These are phyloP conservation scores for Rhopalosiphum maidis DNA, from an alignment of 1,140 invertebrate species.

Conservation along the genomic window DNA sequence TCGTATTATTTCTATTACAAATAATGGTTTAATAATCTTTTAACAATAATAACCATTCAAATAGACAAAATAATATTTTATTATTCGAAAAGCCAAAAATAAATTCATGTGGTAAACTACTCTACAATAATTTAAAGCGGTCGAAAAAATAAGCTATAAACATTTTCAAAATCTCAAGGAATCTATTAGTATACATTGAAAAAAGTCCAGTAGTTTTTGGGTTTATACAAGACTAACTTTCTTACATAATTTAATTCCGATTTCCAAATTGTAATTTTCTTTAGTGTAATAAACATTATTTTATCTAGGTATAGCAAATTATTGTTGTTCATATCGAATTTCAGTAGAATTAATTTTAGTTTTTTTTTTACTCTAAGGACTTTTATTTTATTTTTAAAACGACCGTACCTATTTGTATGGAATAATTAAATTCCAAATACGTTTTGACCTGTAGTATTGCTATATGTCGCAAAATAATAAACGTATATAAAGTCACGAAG, in stretches of 20 bases:
- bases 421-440: neutral
- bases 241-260: neutral
- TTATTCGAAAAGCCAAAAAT: too few species aligned
- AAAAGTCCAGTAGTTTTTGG: too few species aligned
- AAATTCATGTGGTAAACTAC: too few species aligned
- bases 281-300: neutral
- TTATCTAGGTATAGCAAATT: neutral
- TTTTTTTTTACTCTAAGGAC: neutral
- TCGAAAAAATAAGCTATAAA: too few species aligned
- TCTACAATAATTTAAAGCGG: too few species aligned
- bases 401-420: neutral
- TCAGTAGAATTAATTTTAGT: neutral
- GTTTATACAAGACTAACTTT: neutral
- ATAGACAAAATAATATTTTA: too few species aligned
- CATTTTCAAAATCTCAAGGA: too few species aligned
- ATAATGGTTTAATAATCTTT: too few species aligned
- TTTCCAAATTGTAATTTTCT: neutral
- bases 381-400: neutral
- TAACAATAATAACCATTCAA: too few species aligned
- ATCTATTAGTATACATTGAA: too few species aligned
- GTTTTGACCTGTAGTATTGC: neutral
- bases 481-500: neutral
- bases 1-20: too few species aligned
- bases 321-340: neutral
- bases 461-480: neutral